Evolutionary conservation across 2,113 vertebrate species (phyloP).

Genomic region (sheep (Ovis aries)): DNA sequence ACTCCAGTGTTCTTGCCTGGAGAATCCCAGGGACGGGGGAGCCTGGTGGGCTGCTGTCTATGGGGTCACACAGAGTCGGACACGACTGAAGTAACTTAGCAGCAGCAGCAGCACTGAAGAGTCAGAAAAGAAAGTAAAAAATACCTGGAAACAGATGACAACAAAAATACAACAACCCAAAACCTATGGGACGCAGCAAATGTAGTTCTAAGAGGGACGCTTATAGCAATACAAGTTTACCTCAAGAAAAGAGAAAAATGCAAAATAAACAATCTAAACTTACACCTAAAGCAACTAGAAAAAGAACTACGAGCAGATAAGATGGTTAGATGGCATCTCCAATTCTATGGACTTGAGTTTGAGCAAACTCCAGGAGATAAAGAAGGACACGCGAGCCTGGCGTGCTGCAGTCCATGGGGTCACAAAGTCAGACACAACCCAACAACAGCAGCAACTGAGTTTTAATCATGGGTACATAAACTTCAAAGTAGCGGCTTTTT

Average conservation of each 20-base stretch:
- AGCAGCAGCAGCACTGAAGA: background rate
- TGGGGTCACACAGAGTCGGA: too few relatives aligned
- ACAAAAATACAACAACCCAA: background rate
- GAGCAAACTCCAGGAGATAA: background rate
- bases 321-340: background rate
- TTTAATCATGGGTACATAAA: background rate
- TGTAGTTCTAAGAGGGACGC: background rate
- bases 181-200: background rate
- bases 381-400: background rate
- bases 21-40: too few relatives aligned
- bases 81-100: fast-evolving
- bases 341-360: background rate
- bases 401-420: background rate
- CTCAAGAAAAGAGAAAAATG: background rate
- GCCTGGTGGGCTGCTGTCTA: too few relatives aligned
- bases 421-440: background rate
- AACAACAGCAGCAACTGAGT: background rate
- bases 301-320: background rate
- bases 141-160: background rate
- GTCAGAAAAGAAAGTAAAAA: background rate
- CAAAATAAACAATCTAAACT: background rate
- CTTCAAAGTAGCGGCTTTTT: background rate
- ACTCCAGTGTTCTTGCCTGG: too few relatives aligned
- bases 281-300: background rate
- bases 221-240: background rate